Conservation (phyloP, 2,113 vertebrate species). For the Numida meleagris region DNA sequence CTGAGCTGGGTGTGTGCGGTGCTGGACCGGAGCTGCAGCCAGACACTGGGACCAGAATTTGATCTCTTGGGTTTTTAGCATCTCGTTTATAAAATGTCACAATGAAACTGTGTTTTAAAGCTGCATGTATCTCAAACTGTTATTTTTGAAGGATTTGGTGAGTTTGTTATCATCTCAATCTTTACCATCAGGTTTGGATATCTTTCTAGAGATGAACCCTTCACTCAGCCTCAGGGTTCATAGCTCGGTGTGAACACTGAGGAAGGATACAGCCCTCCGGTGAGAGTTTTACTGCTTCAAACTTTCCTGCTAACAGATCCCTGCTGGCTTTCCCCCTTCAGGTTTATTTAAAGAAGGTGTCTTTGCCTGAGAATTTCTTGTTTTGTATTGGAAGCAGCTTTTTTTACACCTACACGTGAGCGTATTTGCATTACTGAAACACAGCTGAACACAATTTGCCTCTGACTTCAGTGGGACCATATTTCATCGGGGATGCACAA, state of each 20-base stretch:
- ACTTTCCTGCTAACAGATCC: neutral
- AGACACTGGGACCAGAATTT: neutral
- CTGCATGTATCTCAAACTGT: neutral
- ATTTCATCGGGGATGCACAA: neutral
- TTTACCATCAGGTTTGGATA: neutral
- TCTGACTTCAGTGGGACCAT: neutral
- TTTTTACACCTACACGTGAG: fast-evolving
- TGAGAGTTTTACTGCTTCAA: neutral
- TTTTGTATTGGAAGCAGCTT: neutral
- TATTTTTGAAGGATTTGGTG: neutral
- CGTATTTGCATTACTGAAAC: neutral
- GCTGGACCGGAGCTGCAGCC: neutral
- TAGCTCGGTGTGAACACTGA: neutral
- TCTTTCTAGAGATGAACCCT: neutral
- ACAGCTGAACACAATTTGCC: neutral
- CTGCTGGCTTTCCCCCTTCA: neutral
- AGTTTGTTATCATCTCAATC: neutral
- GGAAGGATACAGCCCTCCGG: neutral
- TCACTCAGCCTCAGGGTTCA: neutral
- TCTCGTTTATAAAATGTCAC: neutral
- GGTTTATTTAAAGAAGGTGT: neutral
- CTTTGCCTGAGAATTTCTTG: neutral
- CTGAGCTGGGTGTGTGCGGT: neutral
- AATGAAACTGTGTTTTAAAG: neutral
- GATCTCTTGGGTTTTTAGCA: neutral